Evolutionary conservation across 2,113 vertebrate genomes (phyloP).

Genomic region (Eidolon helvum): DNA sequence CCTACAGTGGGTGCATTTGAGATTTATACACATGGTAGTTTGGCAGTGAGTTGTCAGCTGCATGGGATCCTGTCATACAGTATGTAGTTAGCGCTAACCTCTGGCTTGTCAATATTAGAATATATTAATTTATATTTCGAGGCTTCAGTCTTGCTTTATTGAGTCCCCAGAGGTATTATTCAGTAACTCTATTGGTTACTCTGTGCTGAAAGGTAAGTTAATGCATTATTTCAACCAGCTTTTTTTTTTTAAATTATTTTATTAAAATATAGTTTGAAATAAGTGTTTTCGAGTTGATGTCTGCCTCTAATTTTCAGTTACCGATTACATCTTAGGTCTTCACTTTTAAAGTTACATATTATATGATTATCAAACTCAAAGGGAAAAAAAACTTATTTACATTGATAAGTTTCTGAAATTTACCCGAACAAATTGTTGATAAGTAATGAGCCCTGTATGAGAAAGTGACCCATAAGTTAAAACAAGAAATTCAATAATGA

Average conservation of each 20-base stretch:
- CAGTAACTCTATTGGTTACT: not conserved
- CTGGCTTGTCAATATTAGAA: not conserved
- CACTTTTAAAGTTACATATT: conserved; percentile 5
- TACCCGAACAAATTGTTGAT: not conserved
- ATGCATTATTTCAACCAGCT: not conserved
- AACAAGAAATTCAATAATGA: not conserved
- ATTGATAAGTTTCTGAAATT: not conserved
- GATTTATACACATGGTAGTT: not conserved
- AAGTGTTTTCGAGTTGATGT: not conserved
- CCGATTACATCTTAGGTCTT: not conserved
- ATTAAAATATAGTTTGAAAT: conserved; percentile 25
- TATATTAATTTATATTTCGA: not conserved
- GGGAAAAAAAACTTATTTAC: not conserved
- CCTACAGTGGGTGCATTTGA: not conserved
- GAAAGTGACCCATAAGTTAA: not conserved
- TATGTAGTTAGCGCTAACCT: not conserved
- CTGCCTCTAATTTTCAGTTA: not conserved
- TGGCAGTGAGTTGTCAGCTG: not conserved
- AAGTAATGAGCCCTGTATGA: not conserved
- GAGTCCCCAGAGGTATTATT: not conserved
- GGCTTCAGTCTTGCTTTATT: not conserved
- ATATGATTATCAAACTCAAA: not conserved
- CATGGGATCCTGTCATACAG: not conserved
- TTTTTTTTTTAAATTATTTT: conserved; percentile 12
- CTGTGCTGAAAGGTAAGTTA: conserved; percentile 32